phyloP scores from a whole-genome alignment of 2,888 invertebrate species.

The Pogonocherus hispidulus region DNA sequence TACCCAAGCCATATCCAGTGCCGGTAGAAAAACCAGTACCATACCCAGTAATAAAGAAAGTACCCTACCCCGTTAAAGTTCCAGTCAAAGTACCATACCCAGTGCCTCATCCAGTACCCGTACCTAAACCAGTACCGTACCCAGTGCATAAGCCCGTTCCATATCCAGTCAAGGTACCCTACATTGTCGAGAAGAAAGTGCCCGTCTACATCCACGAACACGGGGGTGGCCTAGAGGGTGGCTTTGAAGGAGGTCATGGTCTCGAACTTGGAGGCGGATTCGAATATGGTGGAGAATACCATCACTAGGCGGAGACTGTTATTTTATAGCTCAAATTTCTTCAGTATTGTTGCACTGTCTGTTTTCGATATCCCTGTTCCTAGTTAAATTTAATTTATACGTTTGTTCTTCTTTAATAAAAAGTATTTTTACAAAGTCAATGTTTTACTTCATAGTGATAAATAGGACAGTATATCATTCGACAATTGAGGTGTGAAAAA shows the following conservation, averaged over 20 bases:
- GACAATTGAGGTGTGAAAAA: too few relatives aligned
- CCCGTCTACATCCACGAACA: constrained; percentile 64
- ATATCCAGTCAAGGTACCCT: constrained; percentile 66
- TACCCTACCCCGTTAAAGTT: constrained; percentile 69
- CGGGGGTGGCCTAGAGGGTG: constrained; percentile 59
- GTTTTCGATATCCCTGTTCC: constrained; percentile 41
- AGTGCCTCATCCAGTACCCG: constrained; percentile 64
- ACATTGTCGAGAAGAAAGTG: constrained; percentile 71
- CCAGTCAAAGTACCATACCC: constrained; percentile 71
- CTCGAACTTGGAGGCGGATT: constrained; percentile 43
- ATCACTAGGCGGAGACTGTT: constrained; percentile 35
- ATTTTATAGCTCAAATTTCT: constrained; percentile 27
- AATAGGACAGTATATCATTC: too few relatives aligned
- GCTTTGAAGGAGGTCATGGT: constrained; percentile 42
- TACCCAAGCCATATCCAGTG: constrained; percentile 70
- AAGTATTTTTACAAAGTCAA: constrained; percentile 43
- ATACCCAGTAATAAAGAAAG: constrained; percentile 72
- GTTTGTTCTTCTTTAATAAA: constrained; percentile 51
- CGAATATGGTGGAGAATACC: constrained; percentile 30
- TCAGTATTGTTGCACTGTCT: constrained; percentile 55
- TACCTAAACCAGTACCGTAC: constrained; percentile 60
- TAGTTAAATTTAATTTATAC: constrained; percentile 52
- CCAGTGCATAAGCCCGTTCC: constrained; percentile 66
- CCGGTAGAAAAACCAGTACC: constrained; percentile 72
- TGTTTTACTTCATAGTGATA: too few relatives aligned